Conservation (phyloP, 2,113 vertebrate species). For the Rana temporaria region DNA sequence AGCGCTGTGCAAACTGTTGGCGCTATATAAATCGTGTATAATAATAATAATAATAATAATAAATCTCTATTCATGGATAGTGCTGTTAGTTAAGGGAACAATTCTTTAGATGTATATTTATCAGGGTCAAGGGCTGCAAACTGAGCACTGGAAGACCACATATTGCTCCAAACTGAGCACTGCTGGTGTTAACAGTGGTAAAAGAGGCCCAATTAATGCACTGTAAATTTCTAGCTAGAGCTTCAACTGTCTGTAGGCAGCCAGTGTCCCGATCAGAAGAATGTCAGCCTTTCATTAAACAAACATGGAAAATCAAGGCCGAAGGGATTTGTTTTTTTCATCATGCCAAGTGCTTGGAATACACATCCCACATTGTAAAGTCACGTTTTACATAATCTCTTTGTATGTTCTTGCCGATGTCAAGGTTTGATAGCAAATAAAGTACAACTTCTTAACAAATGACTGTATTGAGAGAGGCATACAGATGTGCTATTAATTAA, state of each 20-base stretch:
- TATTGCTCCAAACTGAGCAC: too few relatives aligned
- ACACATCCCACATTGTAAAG: background rate
- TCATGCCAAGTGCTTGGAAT: background rate
- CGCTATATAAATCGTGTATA: too few relatives aligned
- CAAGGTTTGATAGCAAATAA: background rate
- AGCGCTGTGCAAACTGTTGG: too few relatives aligned
- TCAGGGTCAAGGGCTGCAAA: too few relatives aligned
- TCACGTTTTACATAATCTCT: constrained; percentile 2
- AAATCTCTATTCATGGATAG: too few relatives aligned
- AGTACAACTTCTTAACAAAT: background rate
- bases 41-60: too few relatives aligned
- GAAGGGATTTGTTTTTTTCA: constrained; percentile 11
- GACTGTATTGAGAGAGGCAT: background rate
- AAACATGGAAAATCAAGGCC: background rate
- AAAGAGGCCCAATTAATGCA: too few relatives aligned
- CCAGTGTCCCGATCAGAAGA: background rate
- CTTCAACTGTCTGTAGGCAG: background rate
- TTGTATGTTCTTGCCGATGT: background rate
- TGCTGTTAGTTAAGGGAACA: too few relatives aligned
- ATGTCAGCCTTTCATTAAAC: constrained; percentile 6
- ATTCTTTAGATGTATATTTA: too few relatives aligned
- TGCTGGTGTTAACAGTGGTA: too few relatives aligned
- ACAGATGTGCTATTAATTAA: constrained; percentile 30
- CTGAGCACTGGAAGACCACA: too few relatives aligned
- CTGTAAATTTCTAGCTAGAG: too few relatives aligned